Base-by-base conservation (phyloP, 2,888 invertebrate species). In the Drosophila paranaensis region DNA sequence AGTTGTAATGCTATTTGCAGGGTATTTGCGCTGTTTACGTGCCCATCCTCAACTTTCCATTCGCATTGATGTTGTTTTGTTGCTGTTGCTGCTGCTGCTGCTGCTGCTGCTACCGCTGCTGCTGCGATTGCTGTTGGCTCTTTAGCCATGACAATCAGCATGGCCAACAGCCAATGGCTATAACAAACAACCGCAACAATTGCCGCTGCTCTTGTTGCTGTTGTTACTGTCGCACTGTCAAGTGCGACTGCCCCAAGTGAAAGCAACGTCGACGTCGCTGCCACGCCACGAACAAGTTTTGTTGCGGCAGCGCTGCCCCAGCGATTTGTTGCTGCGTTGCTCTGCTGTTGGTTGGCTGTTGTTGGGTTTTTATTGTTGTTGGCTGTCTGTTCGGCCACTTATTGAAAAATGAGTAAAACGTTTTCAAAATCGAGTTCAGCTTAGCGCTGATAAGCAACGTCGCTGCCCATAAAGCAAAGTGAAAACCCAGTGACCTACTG, bases 101-200 rank as follows among this genome's bases (percentile, higher is more conserved):
- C 30, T 55, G 51, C 43, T 40, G 11, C 30, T 55, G 51, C 43
- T n/a, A n/a, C n/a, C n/a, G 11, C 40, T 54, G 51, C 40, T 40
- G 11, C 30, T 55, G 51, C 43, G 42, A 60, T 74, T 72, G 69
- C 69, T 74, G 81, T 72, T 86, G 89, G 74, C 88, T 71, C 71
- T 87, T 84, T 84, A 81, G 85, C 71, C 89, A 81, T 78, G 86
- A 88, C 88, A 89, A 85, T 89, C 86, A 79, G 78, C 86, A 77
- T 71, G 79, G 77, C 79, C 86, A 89, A 82, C 81, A 88, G 81
- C 86, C 79, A 86, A 68, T 71, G 79, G 84, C 85, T 61, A 79
- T 72, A 71, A 55, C 82, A 82, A 89, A 86, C 84, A 75, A 79
- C 82, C 87, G 77, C 82, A 86, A 67, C 79, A 83, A 88, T 78